Evolutionary conservation across 2,888 invertebrate species (phyloP), one percentile per base, ranked within the genome.

Genomic region (Athalia cordata): DNA sequence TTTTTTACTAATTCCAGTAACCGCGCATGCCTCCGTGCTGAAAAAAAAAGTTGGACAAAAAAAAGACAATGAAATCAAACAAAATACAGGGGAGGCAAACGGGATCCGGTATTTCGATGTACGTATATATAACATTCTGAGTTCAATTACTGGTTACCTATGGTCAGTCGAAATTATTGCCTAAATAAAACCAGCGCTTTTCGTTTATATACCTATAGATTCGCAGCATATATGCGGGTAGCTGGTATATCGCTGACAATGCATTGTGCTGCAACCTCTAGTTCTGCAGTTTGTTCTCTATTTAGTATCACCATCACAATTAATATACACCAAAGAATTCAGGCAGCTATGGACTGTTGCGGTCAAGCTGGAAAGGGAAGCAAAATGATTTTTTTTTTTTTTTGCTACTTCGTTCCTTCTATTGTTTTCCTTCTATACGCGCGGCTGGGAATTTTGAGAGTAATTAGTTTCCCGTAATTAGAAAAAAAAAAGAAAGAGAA

Each of bases 81-180:
- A 50, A 67, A 49, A 49, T 6, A 49, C 49, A 50, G 15, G 29
- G 29, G 29, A 29, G 29, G 29, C 29, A 29, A 29, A 29, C 29
- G 29, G 29, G 84, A 83, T 83, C 78, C 84, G 83, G 82, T 83
- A 83, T 84, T 83, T 84, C 57, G 79, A 77, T 81, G 81, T 77
- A 64, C 67, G 59, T 62, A 75, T 66, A 67, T 67, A 67, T 78
- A 75, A 66, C 83, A 5, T 67, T 45, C 6, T n/a, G 8, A 67
- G 47, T 67, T 67, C 67, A 55, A 70, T 70, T 43, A 57, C 57
- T 57, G 15, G 43, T 70, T 70, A 70, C 70, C 45, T n/a, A 57
- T 3, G n/a, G 13, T n/a, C 57, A 45, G 11, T 43, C 55, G 55
- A 70, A 70, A 70, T 70, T 57, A 70, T 70, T 55, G 11, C 70